Conservation (phyloP, 2,888 invertebrate species). For the Gerris lacustris region DNA sequence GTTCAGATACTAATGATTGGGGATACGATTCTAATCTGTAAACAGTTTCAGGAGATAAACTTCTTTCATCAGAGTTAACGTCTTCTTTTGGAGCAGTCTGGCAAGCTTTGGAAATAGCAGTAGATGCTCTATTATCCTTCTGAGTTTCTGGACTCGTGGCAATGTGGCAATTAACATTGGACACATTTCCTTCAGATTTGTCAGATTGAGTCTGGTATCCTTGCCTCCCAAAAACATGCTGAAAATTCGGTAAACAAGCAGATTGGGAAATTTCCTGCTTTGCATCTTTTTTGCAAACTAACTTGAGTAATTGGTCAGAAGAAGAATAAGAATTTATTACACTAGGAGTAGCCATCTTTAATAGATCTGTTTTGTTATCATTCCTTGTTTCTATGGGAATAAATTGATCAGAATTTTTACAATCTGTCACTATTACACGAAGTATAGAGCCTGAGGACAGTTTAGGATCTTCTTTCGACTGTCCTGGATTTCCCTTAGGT, state of each 20-base stretch:
- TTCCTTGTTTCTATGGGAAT: not conserved
- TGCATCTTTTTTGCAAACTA: not conserved
- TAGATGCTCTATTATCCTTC: conserved; percentile 16
- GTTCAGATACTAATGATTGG: conserved; percentile 9
- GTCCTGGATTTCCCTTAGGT: not conserved
- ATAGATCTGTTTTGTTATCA: not conserved
- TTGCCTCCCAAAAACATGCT: conserved; percentile 64
- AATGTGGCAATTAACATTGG: conserved; percentile 19
- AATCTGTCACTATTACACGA: conserved; percentile 24
- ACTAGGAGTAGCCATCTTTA: not conserved
- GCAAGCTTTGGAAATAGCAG: conserved; percentile 36
- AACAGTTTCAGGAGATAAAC: not conserved
- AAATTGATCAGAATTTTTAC: conserved; percentile 22
- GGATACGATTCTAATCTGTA: not conserved
- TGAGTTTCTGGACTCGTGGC: conserved; percentile 23
- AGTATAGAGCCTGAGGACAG: conserved; percentile 18
- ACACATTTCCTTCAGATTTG: conserved; percentile 26
- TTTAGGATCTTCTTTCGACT: not conserved
- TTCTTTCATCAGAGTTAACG: conserved; percentile 12
- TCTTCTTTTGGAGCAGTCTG: conserved; percentile 34
- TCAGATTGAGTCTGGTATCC: conserved; percentile 39
- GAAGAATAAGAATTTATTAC: not conserved
- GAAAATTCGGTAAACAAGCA: conserved; percentile 57
- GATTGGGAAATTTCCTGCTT: conserved; percentile 37
- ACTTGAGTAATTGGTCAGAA: not conserved